phyloP scores from a whole-genome alignment of 2,888 invertebrate genomes.

The Synergus umbraculus region DNA sequence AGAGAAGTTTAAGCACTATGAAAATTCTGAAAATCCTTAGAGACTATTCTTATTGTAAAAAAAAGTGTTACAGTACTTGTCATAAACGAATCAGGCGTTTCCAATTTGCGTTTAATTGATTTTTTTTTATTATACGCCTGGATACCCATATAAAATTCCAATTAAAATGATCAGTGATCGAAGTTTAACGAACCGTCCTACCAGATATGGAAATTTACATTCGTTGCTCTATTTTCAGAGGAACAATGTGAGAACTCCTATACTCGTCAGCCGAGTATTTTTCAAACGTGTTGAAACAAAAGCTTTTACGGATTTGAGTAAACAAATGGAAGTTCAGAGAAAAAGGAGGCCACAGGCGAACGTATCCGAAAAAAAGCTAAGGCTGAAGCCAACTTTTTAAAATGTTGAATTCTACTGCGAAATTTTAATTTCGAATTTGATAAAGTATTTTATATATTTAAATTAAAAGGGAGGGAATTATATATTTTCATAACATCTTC shows the following conservation, averaged over 20 bases:
- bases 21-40: too few species aligned
- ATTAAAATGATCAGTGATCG: conserved; percentile 54
- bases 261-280: conserved; percentile 24
- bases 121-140: background rate
- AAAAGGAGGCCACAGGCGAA: conserved; percentile 9
- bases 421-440: background rate
- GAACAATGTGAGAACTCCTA: background rate
- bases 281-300: conserved; percentile 3
- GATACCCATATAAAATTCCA: conserved; percentile 46
- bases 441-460: background rate
- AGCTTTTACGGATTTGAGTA: conserved; percentile 32
- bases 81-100: background rate
- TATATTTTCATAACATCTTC: too few species aligned
- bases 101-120: background rate
- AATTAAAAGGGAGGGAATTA: too few species aligned
- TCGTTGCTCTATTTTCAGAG: background rate
- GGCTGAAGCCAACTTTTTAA: background rate
- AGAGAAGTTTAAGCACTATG: background rate
- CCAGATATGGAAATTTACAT: conserved; percentile 44
- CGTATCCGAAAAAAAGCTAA: conserved; percentile 3
- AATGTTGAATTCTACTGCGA: background rate
- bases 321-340: background rate
- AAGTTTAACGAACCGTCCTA: conserved; percentile 42
- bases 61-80: background rate
- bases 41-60: too few species aligned